Percentiles rank a stretch among this genome's conserved stretches.
phyloP scores from a whole-genome alignment of 2,888 invertebrate species.

The Mylabris sibirica region DNA sequence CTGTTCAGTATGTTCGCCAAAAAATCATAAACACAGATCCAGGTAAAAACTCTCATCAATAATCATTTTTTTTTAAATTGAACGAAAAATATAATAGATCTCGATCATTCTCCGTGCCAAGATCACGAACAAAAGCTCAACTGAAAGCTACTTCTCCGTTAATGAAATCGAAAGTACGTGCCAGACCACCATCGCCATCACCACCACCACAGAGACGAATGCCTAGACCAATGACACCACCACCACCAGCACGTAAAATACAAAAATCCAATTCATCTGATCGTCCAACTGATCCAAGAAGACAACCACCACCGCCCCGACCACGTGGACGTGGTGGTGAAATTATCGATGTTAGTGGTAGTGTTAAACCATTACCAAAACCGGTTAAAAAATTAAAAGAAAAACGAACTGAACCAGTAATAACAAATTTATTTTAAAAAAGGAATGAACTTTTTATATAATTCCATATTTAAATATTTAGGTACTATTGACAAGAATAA shows the following conservation, averaged over 20 bases:
- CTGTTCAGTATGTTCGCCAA: constrained; percentile 82
- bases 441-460: not conserved
- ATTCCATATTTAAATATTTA: constrained; percentile 26
- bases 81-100: constrained; percentile 56
- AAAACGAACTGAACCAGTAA: constrained; percentile 60
- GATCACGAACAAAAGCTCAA: constrained; percentile 61
- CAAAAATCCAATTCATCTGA: constrained; percentile 46
- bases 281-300: constrained; percentile 61
- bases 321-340: constrained; percentile 65
- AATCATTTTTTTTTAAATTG: not conserved
- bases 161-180: constrained; percentile 64
- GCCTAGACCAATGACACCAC: constrained; percentile 64
- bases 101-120: constrained; percentile 68
- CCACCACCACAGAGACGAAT: constrained; percentile 64
- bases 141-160: constrained; percentile 51
- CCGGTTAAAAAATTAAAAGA: constrained; percentile 58
- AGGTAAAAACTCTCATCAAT: constrained; percentile 53
- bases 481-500: constrained; percentile 58
- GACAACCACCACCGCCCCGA: constrained; percentile 66
- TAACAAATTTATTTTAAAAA: not conserved
- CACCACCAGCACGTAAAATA: constrained; percentile 56
- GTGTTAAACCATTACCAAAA: constrained; percentile 65
- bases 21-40: constrained; percentile 59
- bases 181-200: constrained; percentile 61
- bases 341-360: constrained; percentile 58